phyloP scores from a whole-genome alignment of 2,888 invertebrate genomes.

The Cantharis flavilabris region DNA sequence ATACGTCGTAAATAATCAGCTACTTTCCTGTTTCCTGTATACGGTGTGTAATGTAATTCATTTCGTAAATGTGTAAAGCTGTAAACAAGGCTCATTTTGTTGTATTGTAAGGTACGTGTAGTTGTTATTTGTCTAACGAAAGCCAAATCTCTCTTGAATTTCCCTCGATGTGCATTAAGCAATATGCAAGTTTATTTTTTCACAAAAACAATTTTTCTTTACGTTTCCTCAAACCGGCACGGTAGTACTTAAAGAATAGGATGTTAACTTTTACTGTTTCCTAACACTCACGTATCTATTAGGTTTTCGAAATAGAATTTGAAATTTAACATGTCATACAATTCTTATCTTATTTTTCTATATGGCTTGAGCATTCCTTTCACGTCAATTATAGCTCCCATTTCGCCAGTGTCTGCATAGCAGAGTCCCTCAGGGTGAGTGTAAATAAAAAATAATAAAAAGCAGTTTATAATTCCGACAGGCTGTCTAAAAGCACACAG shows the following conservation, averaged over 20 bases:
- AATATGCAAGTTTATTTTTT: slow-evolving; percentile 9
- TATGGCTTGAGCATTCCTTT: slow-evolving; percentile 16
- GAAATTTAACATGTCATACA: slow-evolving; percentile 23
- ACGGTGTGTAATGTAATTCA: slow-evolving; percentile 47
- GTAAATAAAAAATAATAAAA: slow-evolving; percentile 34
- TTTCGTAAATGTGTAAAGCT: slow-evolving; percentile 53
- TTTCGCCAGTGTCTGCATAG: slow-evolving; percentile 15
- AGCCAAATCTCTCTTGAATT: slow-evolving; percentile 51
- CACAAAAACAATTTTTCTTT: slow-evolving; percentile 20
- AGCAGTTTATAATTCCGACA: slow-evolving; percentile 36
- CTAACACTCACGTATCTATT: neutral
- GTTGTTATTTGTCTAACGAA: slow-evolving; percentile 35
- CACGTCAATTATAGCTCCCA: slow-evolving; percentile 22
- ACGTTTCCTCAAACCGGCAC: slow-evolving; percentile 13
- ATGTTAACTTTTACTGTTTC: neutral
- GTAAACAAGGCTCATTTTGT: slow-evolving; percentile 39
- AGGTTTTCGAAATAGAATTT: slow-evolving; percentile 18
- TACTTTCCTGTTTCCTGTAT: slow-evolving; percentile 53
- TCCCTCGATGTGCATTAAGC: slow-evolving; percentile 56
- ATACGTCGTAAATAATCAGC: slow-evolving; percentile 55
- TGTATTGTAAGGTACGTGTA: slow-evolving; percentile 31
- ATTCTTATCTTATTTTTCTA: slow-evolving; percentile 23
- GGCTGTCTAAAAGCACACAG: slow-evolving; percentile 35
- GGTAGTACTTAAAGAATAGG: neutral
- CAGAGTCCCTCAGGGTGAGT: slow-evolving; percentile 18